Evolutionary conservation across 35 echinoderm and acorn worm genomes (phyloP).

Genomic region (Apostichopus japonicus): DNA sequence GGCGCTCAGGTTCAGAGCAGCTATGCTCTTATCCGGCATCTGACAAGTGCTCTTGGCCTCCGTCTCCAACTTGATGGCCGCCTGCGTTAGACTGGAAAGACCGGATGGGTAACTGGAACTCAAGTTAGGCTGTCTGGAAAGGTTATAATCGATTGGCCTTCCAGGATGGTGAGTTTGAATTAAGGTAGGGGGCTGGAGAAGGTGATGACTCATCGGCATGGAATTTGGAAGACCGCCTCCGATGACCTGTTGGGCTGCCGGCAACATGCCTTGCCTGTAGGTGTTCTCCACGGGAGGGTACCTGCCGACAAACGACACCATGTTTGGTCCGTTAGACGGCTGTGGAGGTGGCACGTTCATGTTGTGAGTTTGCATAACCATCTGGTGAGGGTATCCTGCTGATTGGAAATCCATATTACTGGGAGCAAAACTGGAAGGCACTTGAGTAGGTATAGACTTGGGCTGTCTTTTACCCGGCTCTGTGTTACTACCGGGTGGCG

Average conservation of each 20-base stretch:
- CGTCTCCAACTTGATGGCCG: constrained; percentile 42
- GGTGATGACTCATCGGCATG: constrained; percentile 25
- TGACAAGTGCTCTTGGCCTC: constrained; percentile 31
- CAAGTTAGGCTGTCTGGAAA: not conserved
- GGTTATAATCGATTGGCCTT: constrained; percentile 20
- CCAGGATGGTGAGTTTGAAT: not conserved
- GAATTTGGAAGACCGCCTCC: not conserved
- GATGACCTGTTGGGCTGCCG: not conserved
- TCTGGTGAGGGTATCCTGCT: constrained; percentile 19
- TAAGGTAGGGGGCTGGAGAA: constrained; percentile 23
- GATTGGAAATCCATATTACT: constrained; percentile 45
- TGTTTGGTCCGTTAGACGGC: constrained; percentile 37
- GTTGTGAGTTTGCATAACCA: constrained; percentile 44
- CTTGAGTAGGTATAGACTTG: constrained; percentile 38
- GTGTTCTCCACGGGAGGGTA: not conserved
- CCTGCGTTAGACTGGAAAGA: constrained; percentile 50
- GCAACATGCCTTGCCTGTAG: not conserved
- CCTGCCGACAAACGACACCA: constrained; percentile 40
- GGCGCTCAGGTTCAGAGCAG: constrained; percentile 51
- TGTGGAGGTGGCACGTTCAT: constrained; percentile 39
- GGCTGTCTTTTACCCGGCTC: constrained; percentile 20
- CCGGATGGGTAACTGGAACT: constrained; percentile 13
- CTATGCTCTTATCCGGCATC: not conserved
- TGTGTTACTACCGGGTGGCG: constrained; percentile 22
- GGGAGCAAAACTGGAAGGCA: constrained; percentile 49